phyloP scores from a whole-genome alignment of 2,113 vertebrate species.

The Equus quagga region DNA sequence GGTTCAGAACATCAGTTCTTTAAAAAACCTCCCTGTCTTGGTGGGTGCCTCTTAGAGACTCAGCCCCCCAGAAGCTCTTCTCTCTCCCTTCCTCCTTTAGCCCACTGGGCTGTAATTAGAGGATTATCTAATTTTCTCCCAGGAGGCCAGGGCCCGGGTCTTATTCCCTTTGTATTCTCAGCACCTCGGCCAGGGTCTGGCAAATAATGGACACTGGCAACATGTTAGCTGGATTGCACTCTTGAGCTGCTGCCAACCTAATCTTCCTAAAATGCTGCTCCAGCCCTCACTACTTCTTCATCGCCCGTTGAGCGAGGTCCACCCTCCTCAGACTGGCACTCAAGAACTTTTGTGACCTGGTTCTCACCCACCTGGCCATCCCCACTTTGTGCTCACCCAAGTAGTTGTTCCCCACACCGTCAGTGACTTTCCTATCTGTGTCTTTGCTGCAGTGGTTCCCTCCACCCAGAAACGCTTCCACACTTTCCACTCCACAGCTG shows the following conservation, averaged over 20 bases:
- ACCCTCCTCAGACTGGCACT: background rate
- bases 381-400: background rate
- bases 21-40: background rate
- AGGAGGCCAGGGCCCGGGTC: background rate
- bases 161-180: constrained; percentile 47
- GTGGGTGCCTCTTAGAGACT: background rate
- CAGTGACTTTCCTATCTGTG: background rate
- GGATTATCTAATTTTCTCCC: constrained; percentile 47
- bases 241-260: constrained; percentile 49
- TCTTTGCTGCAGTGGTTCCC: background rate
- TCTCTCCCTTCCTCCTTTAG: background rate
- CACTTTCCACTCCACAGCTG: background rate
- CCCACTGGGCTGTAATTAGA: constrained; percentile 42
- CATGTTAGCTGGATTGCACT: background rate
- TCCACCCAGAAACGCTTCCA: background rate
- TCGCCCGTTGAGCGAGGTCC: background rate
- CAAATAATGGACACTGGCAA: background rate
- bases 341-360: rapidly evolving
- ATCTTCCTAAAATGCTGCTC: constrained; percentile 69
- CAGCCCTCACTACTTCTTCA: background rate
- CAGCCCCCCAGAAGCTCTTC: background rate
- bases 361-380: background rate
- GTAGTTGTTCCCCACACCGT: background rate
- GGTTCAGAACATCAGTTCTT: background rate
- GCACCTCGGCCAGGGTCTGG: constrained; percentile 64